These are phyloP conservation scores for Stigmatopora argus DNA, from an alignment of 2,113 vertebrate species.

Conservation along the genomic window DNA sequence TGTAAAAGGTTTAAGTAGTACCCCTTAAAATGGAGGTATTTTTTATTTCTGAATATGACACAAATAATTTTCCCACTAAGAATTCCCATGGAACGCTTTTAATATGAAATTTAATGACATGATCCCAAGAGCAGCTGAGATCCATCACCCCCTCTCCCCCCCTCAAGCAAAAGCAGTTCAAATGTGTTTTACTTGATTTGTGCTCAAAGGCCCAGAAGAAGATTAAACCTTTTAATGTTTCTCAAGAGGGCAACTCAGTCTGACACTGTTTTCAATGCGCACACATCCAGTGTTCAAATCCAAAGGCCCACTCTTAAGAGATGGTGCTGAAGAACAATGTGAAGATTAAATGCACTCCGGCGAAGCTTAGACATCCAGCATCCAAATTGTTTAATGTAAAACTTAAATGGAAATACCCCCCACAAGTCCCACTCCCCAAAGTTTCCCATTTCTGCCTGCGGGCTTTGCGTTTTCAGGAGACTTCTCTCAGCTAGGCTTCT, in stretches of 20 bases:
- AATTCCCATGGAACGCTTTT: not conserved
- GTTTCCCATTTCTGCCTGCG: not conserved
- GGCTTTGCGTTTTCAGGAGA: not conserved
- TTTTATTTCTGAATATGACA: no score
- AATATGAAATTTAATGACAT: not conserved
- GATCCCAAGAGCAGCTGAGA: not conserved
- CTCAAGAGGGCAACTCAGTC: not conserved
- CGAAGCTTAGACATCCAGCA: not conserved
- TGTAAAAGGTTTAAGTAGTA: no score
- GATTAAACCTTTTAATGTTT: constrained; percentile 1
- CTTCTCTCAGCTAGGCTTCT: constrained; percentile 2
- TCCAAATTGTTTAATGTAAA: not conserved
- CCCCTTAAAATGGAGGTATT: no score
- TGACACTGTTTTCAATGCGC: not conserved
- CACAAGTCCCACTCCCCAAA: not conserved
- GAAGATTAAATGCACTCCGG: not conserved
- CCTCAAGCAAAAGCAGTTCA: not conserved
- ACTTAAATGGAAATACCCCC: not conserved
- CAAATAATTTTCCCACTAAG: no score
- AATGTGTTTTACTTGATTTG: constrained; percentile 1
- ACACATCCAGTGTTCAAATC: not conserved
- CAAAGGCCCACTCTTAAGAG: not conserved
- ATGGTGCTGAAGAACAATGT: not conserved
- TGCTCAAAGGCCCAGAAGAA: not conserved
- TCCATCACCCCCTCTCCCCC: not conserved